Percentiles rank a stretch among this genome's conserved stretches.
Conservation (phyloP, 2,113 vertebrate genomes). For the Scomber colias region DNA sequence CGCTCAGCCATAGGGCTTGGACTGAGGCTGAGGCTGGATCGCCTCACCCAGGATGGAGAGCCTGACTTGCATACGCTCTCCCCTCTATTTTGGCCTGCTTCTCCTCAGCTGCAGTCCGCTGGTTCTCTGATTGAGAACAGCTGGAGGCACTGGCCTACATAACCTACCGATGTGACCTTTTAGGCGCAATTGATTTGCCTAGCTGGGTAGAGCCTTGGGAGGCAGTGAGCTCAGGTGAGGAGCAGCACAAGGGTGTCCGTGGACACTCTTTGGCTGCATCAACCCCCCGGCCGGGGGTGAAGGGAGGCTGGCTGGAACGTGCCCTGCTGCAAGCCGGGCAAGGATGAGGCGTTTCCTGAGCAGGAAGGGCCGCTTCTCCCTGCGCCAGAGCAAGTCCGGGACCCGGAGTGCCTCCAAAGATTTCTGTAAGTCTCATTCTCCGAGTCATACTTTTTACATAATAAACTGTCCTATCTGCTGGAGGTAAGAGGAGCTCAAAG, state of each 20-base stretch:
- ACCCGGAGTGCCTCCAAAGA: conserved; percentile 82
- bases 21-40: conserved; percentile 72
- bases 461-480: conserved; percentile 26
- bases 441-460: conserved; percentile 18
- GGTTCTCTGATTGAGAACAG: conserved; percentile 53
- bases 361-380: conserved; percentile 76
- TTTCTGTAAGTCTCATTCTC: conserved; percentile 87
- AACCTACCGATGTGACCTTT: conserved; percentile 70
- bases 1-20: conserved; percentile 74
- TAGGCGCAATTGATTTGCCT: conserved; percentile 17
- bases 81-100: conserved; percentile 40
- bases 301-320: conserved; percentile 76
- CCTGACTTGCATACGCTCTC: conserved; percentile 51
- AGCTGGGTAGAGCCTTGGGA: conserved; percentile 42
- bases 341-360: conserved; percentile 80
- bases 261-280: conserved; percentile 67
- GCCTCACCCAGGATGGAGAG: conserved; percentile 77
- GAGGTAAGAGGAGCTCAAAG: conserved; percentile 28
- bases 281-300: conserved; percentile 68
- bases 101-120: conserved; percentile 26
- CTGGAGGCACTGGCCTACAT: conserved; percentile 30
- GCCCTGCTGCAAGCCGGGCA: conserved; percentile 78
- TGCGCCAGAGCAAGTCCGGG: conserved; percentile 79
- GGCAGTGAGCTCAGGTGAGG: conserved; percentile 53
- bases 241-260: conserved; percentile 65